phyloP scores from a whole-genome alignment of 1,140 invertebrate genomes.

The Brachionus plicatilis region DNA sequence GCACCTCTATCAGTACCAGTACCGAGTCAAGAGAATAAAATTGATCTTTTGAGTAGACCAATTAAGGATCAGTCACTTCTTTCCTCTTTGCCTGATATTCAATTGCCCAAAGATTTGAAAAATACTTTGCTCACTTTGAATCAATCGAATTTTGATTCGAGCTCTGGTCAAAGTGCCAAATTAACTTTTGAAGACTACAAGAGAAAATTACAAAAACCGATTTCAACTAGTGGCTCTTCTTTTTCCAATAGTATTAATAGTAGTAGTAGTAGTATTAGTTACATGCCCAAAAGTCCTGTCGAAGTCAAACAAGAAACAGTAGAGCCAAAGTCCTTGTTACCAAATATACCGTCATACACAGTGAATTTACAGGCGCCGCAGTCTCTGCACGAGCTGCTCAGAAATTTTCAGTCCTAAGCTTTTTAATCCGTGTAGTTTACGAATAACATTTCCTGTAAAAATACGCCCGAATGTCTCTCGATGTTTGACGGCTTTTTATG shows the following conservation, averaged over 20 bases:
- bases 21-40: not conserved
- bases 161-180: not conserved
- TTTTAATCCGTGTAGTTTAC: slow-evolving; percentile 3
- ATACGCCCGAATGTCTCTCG: not conserved
- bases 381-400: slow-evolving; percentile 35
- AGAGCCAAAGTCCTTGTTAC: not conserved
- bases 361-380: slow-evolving; percentile 34
- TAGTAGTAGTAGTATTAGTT: not conserved
- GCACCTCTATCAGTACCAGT: not conserved
- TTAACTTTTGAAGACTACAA: slow-evolving; percentile 34
- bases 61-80: not conserved
- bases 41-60: not conserved
- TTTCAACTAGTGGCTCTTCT: not conserved
- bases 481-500: not conserved
- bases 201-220: slow-evolving; percentile 16
- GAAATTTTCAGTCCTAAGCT: slow-evolving; percentile 37
- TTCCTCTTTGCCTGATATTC: slow-evolving; percentile 6
- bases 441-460: not conserved
- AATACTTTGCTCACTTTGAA: not conserved
- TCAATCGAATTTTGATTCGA: not conserved
- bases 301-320: not conserved
- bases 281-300: not conserved
- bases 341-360: slow-evolving; percentile 24
- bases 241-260: not conserved
- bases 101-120: slow-evolving; percentile 16